phyloP scores from a whole-genome alignment of 1,140 invertebrate species.

The Micrasema longulum region DNA sequence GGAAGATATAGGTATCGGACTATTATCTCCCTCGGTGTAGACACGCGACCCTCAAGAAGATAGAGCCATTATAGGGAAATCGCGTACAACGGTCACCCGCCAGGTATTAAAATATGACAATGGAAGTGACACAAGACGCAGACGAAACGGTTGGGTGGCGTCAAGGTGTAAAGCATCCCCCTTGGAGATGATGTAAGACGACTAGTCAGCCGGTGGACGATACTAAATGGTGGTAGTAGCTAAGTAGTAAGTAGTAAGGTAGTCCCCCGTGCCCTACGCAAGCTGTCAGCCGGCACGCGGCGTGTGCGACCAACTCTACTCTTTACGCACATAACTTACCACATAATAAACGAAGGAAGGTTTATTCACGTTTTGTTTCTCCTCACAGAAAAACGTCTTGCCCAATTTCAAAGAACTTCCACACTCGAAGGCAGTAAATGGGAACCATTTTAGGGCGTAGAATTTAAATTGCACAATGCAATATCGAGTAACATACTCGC shows the following conservation, averaged over 20 bases:
- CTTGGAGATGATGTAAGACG: conserved; percentile 1
- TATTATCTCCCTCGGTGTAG: conserved; percentile 6
- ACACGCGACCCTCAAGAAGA: conserved; percentile 18
- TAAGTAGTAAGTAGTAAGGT: no score
- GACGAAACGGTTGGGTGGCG: conserved; percentile 10
- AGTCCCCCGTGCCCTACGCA: neutral
- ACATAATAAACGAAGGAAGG: neutral
- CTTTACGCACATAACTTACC: neutral
- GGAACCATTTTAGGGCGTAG: no score
- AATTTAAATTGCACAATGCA: no score
- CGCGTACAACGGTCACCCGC: conserved; percentile 20
- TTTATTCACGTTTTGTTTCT: conserved; percentile 16
- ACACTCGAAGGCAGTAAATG: no score
- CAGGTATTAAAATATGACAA: conserved; percentile 29
- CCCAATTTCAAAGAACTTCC: neutral
- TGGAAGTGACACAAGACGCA: conserved; percentile 20
- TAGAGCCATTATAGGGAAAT: neutral
- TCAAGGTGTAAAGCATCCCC: conserved; percentile 28
- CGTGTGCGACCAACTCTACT: neutral
- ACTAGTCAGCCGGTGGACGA: no score
- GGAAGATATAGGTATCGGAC: neutral
- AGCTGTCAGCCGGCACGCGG: neutral
- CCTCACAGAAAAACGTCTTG: neutral
- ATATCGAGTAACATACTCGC: no score
- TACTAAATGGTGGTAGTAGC: no score